Conservation (phyloP, 2,797 vertebrate genomes). For the Malacoraja senta region DNA sequence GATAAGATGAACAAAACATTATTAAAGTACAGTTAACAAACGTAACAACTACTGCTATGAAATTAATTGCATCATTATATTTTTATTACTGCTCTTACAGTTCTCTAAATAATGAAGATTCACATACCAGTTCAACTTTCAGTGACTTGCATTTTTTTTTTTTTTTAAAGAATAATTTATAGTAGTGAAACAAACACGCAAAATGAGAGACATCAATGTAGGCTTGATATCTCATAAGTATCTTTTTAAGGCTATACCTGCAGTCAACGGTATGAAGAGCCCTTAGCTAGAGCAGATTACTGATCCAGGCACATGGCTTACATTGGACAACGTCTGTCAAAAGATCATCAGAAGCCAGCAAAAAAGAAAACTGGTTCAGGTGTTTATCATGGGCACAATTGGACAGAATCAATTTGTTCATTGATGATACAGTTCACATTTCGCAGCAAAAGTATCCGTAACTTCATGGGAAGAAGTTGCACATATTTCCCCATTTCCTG, state of each 20-base stretch:
- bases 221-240: background rate
- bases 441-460: background rate
- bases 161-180: background rate
- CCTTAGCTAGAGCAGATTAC: background rate
- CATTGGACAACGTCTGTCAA: background rate
- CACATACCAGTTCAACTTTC: background rate
- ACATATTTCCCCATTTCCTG: background rate
- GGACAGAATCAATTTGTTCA: background rate
- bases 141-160: background rate
- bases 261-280: background rate
- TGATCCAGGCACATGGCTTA: background rate
- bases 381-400: background rate
- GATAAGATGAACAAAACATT: background rate
- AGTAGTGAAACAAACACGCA: background rate
- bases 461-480: background rate
- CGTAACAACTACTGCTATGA: background rate
- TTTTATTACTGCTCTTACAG: background rate
- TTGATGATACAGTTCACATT: background rate
- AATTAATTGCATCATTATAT: background rate
- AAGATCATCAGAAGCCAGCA: background rate
- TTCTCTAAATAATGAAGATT: background rate
- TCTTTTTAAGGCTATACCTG: constrained; percentile 20
- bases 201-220: background rate
- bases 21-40: background rate
- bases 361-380: background rate